Conservation (phyloP, 1,140 invertebrate species). For the Cherax destructor region DNA sequence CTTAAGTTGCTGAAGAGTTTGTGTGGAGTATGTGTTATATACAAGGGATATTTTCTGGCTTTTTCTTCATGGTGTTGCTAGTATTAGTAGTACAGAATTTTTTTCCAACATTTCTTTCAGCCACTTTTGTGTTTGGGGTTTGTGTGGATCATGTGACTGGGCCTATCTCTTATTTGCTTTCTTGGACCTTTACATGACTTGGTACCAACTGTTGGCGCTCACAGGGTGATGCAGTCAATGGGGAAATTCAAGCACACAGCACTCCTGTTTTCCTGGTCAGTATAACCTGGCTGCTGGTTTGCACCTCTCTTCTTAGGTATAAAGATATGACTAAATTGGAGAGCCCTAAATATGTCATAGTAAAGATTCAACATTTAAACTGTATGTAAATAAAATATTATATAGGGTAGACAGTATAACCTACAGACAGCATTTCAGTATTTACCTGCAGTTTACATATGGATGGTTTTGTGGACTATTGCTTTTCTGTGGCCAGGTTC, state of each 20-base stretch:
- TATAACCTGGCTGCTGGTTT: constrained; percentile 28
- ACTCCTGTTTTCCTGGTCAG: constrained; percentile 50
- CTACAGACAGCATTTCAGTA: too few species aligned
- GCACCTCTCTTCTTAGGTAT: neutral
- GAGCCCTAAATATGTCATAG: too few species aligned
- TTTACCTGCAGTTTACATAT: too few species aligned
- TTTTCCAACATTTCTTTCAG: constrained; percentile 6
- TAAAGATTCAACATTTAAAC: too few species aligned
- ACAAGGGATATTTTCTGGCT: neutral
- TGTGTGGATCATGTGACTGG: constrained; percentile 14
- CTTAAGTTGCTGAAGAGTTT: neutral
- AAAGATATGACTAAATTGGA: too few species aligned
- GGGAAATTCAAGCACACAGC: constrained; percentile 40
- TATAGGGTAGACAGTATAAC: too few species aligned
- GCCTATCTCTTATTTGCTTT: constrained; percentile 32
- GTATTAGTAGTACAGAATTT: neutral
- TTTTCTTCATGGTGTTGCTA: neutral
- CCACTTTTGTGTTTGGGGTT: constrained; percentile 16
- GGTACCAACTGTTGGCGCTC: constrained; percentile 46
- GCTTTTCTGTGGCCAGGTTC: too few species aligned
- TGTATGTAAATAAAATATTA: too few species aligned
- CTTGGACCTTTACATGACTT: constrained; percentile 50
- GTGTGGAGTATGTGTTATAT: neutral
- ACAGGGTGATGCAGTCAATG: constrained; percentile 54
- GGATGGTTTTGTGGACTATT: too few species aligned